Conservation (phyloP, 2,888 invertebrate genomes). For the Andrena trimmerana region DNA sequence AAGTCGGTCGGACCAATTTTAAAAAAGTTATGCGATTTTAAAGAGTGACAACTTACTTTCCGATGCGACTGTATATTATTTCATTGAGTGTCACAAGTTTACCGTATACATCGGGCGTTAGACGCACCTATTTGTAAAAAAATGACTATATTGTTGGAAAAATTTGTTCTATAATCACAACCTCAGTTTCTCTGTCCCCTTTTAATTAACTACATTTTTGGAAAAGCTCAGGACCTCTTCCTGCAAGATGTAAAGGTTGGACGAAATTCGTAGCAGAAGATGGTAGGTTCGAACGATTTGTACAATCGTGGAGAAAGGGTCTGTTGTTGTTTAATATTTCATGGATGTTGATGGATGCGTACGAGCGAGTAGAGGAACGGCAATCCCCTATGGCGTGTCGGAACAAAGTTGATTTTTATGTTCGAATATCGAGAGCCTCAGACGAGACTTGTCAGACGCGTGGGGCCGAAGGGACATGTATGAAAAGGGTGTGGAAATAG, state of each 20-base stretch:
- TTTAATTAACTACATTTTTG: not conserved
- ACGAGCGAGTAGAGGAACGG: slow-evolving; percentile 31
- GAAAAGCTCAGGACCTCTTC: not conserved
- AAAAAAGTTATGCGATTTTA: no score
- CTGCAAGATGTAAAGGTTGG: not conserved
- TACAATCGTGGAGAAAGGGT: slow-evolving; percentile 7
- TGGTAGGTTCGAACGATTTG: not conserved
- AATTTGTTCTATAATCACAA: no score
- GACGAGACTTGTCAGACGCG: slow-evolving; percentile 64
- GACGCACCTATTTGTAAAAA: no score
- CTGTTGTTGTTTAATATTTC: slow-evolving; percentile 56
- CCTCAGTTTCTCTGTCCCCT: not conserved
- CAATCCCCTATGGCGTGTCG: slow-evolving; percentile 64
- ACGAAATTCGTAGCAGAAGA: not conserved
- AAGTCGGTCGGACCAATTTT: no score
- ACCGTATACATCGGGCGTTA: no score
- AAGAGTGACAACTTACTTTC: no score
- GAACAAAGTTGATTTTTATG: slow-evolving; percentile 76
- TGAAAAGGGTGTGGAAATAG: slow-evolving; percentile 68
- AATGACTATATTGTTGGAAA: no score
- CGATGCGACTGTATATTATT: no score
- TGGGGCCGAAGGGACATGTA: slow-evolving; percentile 63
- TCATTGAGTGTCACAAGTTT: no score
- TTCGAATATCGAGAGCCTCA: slow-evolving; percentile 71
- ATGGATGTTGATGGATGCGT: slow-evolving; percentile 69